These are phyloP conservation scores for Polydrusus pterygomalis DNA, from an alignment of 2,888 invertebrate species.

Conservation along the genomic window DNA sequence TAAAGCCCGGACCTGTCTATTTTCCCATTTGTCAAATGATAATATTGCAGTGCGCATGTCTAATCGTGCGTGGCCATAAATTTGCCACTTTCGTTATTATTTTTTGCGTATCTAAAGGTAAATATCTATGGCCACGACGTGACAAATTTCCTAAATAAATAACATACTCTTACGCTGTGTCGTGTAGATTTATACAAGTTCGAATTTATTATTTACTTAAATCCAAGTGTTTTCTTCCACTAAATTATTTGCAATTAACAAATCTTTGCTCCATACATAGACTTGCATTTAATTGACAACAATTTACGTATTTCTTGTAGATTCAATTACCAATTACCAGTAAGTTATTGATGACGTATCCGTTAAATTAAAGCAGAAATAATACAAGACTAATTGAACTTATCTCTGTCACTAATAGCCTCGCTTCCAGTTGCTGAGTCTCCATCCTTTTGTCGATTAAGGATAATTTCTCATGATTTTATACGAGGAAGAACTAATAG, in stretches of 20 bases:
- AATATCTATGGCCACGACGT: too few species aligned
- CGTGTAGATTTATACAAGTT: not conserved
- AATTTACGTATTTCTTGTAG: conserved; percentile 40
- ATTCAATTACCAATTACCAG: conserved; percentile 44
- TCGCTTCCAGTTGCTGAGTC: conserved; percentile 25
- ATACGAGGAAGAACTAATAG: not conserved
- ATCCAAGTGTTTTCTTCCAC: not conserved
- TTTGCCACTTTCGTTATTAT: too few species aligned
- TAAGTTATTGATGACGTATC: conserved; percentile 44
- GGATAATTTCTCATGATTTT: not conserved
- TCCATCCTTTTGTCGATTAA: conserved; percentile 39
- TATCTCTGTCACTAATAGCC: conserved; percentile 46
- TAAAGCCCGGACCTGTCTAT: too few species aligned
- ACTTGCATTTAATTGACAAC: conserved; percentile 30
- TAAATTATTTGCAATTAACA: not conserved
- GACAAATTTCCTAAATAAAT: too few species aligned
- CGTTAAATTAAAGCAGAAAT: conserved; percentile 46
- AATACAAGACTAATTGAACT: conserved; percentile 56
- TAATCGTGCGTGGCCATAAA: too few species aligned
- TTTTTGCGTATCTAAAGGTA: too few species aligned
- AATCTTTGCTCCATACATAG: not conserved
- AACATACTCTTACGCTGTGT: not conserved
- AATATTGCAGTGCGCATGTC: too few species aligned
- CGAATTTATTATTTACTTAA: not conserved
- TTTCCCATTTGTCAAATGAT: too few species aligned